Evolutionary conservation across 2,888 invertebrate species (phyloP), one percentile per base, ranked within the genome.

Genomic region (Oasisia sp.): DNA sequence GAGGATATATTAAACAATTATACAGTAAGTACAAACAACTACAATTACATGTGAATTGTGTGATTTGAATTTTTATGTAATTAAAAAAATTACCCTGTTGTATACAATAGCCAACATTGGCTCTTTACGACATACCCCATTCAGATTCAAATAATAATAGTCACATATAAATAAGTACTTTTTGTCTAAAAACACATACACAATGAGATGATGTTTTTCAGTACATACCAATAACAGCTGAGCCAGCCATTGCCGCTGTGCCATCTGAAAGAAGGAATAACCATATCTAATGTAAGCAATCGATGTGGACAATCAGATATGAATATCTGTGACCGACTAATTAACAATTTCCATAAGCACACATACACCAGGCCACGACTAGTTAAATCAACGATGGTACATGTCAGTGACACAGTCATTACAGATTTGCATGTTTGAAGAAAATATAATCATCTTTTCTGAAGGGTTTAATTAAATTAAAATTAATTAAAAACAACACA

Each of bases 171-270:
- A 38, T 38, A 38, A 38, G 4, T 38, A 38, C 4, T 38, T 1
- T 38, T 38, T 38, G 38, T 38, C 27, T 74, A 19, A 74, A 5
- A 74, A 19, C n/a, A 38, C 9, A 32, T 27, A 56, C 27, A 91
- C 27, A 74, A 38, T 2, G 38, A 90, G 74, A 5, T 27, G 27
- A 27, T 74, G 27, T 74, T 7, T 58, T 74, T 74, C n/a, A 32
- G 19, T 58, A 93, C 95, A 94, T 94, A 96, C 99, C 99, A 91
- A 99, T 98, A 91, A 99, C 97, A 27, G 99, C 99, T 97, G 99
- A 99, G 89, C 99, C 99, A 92, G 98, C 95, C 97, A 97, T 97
- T 12, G 97, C 97, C 89, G 96, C 96, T 56, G 96, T 96, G 27
- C 97, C 97, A 95, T 97, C 97, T 97, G 94, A 74, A 95, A 95